Percentiles rank a stretch among this genome's conserved stretches.
Conservation (phyloP, 1,140 invertebrate species). For the Megalopta genalis region DNA sequence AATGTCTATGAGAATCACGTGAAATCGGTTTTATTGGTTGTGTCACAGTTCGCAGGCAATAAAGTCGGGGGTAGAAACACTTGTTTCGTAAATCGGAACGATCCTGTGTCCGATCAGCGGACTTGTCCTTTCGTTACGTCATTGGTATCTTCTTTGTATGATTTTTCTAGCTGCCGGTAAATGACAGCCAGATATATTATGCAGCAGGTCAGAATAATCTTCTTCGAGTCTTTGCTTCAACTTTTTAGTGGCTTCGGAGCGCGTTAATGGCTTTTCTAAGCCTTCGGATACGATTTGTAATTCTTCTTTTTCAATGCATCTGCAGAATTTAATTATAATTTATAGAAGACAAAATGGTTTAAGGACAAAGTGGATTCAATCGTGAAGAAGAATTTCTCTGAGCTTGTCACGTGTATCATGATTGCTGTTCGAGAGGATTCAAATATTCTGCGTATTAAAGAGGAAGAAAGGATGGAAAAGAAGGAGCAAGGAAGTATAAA, state of each 20-base stretch:
- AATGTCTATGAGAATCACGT: background rate
- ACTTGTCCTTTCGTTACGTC: constrained; percentile 35
- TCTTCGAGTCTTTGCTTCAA: constrained; percentile 70
- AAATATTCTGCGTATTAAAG: constrained; percentile 5
- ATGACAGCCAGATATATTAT: constrained; percentile 81
- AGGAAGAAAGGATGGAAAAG: constrained; percentile 1
- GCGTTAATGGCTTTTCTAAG: constrained; percentile 74
- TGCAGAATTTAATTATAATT: constrained; percentile 42
- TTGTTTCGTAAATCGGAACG: constrained; percentile 4
- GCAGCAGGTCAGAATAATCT: constrained; percentile 76
- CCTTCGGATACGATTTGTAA: constrained; percentile 79
- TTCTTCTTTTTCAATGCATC: constrained; percentile 80
- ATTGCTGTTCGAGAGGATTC: background rate
- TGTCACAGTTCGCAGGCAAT: background rate
- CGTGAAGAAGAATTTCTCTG: background rate
- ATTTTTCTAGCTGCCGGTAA: constrained; percentile 80
- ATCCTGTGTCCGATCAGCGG: background rate
- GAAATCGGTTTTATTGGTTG: background rate
- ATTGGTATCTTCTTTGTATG: constrained; percentile 81
- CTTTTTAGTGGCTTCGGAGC: constrained; percentile 73
- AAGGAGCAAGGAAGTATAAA: background rate
- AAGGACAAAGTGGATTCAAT: background rate
- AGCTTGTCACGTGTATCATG: background rate
- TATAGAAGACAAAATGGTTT: background rate
- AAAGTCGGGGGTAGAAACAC: background rate